Conservation (phyloP, 2,797 vertebrate species). For the Australoheros facetus region DNA sequence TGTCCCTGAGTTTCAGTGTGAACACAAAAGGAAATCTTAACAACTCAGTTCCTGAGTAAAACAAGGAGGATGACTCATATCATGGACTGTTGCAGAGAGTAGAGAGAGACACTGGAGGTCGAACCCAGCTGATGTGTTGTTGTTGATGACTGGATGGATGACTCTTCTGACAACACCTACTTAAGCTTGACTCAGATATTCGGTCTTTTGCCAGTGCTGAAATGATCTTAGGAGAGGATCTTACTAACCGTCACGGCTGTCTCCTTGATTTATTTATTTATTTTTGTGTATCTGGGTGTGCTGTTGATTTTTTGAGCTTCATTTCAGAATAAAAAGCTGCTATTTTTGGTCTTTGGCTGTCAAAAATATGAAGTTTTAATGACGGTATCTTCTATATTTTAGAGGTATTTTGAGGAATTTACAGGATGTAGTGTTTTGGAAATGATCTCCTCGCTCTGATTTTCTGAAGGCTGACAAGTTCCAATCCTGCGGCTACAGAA, state of each 20-base stretch:
- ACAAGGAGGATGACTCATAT: slow-evolving; percentile 45
- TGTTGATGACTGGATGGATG: background rate
- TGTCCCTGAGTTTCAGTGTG: slow-evolving; percentile 1
- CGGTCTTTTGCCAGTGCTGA: background rate
- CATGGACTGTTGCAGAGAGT: slow-evolving; percentile 1
- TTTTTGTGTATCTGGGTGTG: background rate
- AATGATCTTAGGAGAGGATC: background rate
- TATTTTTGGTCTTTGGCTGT: background rate
- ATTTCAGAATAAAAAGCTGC: slow-evolving; percentile 11
- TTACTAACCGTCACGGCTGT: background rate
- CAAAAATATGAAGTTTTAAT: background rate
- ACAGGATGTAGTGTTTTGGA: slow-evolving; percentile 10
- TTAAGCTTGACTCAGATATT: slow-evolving; percentile 19
- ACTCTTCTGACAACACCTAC: slow-evolving; percentile 2
- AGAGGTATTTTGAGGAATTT: slow-evolving; percentile 3
- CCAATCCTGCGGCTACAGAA: slow-evolving; percentile 30
- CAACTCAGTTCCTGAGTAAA: slow-evolving; percentile 47
- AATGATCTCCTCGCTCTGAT: background rate
- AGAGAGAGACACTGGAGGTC: background rate
- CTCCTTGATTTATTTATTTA: background rate
- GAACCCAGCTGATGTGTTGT: slow-evolving; percentile 6
- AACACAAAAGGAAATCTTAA: slow-evolving; percentile 10
- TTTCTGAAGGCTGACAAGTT: slow-evolving; percentile 31
- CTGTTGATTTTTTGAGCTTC: background rate
- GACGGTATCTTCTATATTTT: slow-evolving; percentile 14